phyloP scores from a whole-genome alignment of 2,888 invertebrate species.

The Leptothorax acervorum region DNA sequence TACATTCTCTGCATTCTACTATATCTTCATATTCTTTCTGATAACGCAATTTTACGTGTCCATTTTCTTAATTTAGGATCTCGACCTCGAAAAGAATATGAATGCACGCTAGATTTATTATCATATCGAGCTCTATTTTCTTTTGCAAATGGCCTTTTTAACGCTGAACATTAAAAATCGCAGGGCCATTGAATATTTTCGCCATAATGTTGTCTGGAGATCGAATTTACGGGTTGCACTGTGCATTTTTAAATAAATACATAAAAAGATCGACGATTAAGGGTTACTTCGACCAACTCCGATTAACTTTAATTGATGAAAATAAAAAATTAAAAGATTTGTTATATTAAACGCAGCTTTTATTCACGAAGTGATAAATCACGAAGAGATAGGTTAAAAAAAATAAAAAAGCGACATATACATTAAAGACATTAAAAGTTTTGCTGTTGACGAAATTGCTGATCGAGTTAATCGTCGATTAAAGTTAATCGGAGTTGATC shows the following conservation, averaged over 20 bases:
- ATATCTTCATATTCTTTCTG: background rate
- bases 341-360: too few species aligned
- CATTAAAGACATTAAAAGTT: too few species aligned
- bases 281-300: too few species aligned
- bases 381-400: too few species aligned
- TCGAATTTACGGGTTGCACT: background rate
- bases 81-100: background rate
- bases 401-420: too few species aligned
- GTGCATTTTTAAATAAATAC: background rate
- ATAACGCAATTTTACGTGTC: background rate
- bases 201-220: background rate
- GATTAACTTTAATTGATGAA: too few species aligned
- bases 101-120: slow-evolving; percentile 8
- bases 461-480: too few species aligned
- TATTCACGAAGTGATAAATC: too few species aligned
- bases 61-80: background rate
- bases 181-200: background rate
- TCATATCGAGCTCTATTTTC: slow-evolving; percentile 14
- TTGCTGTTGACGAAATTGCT: too few species aligned
- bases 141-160: background rate
- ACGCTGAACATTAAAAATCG: slow-evolving; percentile 9
- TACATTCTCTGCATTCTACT: background rate
- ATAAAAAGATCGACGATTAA: slow-evolving; percentile 17
- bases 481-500: too few species aligned
- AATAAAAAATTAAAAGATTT: too few species aligned